Evolutionary conservation across 2,888 invertebrate species (phyloP).

Genomic region (Spisula subtruncata): DNA sequence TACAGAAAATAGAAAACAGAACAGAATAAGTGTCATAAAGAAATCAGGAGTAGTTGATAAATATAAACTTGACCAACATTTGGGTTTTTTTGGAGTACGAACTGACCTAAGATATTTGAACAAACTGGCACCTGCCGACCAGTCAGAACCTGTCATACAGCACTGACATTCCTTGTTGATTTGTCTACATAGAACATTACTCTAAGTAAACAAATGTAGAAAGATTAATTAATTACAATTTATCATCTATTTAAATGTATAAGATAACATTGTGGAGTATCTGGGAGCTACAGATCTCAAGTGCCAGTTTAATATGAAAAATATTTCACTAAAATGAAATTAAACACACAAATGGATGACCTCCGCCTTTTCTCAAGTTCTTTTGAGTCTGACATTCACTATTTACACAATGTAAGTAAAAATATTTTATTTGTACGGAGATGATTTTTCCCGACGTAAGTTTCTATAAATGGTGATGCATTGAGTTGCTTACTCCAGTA

Average conservation of each 20-base stretch:
- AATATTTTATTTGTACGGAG: slow-evolving; percentile 28
- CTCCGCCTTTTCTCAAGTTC: slow-evolving; percentile 29
- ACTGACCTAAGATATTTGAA: too few relatives aligned
- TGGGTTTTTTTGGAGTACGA: too few relatives aligned
- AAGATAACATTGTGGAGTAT: slow-evolving; percentile 48
- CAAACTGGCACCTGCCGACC: slow-evolving; percentile 20
- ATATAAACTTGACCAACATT: too few relatives aligned
- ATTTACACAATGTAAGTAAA: slow-evolving; percentile 44
- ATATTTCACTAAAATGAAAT: slow-evolving; percentile 49
- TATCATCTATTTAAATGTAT: slow-evolving; percentile 36
- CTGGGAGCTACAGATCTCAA: slow-evolving; percentile 3
- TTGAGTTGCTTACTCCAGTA: background rate
- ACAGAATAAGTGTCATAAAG: too few relatives aligned
- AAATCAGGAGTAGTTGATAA: too few relatives aligned
- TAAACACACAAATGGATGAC: slow-evolving; percentile 27
- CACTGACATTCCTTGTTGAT: background rate
- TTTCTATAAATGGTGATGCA: slow-evolving; percentile 33
- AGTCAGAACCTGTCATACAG: background rate
- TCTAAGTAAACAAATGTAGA: slow-evolving; percentile 34
- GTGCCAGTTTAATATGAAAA: slow-evolving; percentile 34
- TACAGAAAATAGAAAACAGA: too few relatives aligned
- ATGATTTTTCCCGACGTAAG: slow-evolving; percentile 24
- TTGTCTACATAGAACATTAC: background rate
- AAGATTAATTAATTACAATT: slow-evolving; percentile 58
- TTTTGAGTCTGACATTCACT: slow-evolving; percentile 1